Base-by-base conservation (phyloP, 2,797 vertebrate genomes). In the Mus minutoides region DNA sequence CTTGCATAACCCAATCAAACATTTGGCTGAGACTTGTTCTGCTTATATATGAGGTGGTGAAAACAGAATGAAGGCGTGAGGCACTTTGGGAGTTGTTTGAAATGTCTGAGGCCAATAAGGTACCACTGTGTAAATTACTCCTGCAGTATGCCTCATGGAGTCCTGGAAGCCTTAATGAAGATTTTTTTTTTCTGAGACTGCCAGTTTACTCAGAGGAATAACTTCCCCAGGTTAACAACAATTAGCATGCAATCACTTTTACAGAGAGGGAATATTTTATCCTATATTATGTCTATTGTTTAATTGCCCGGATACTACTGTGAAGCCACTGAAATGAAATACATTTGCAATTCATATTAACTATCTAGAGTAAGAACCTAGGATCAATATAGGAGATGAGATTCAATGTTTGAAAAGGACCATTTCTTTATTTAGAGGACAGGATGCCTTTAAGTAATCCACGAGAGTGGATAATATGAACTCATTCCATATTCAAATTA, bases 31-130 rank as follows among this genome's bases (percentile, higher is more conserved):
- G 69, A 49, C 93, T 92, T 92, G 60, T 93, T 96, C 93, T 94
- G 91, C 60, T 94, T 94, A 22, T 79, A 97, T 91, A 94, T 64
- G 88, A 95, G 82, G 82, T 94, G 94, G 96, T 96, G 89, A 97
- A 97, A 97, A 96, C 52, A 79, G 95, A 96, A 96, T 89, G 75
- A 96, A 37, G 84, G 24, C 95, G 52, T 88, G 91, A 97, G 83
- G 83, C 29, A 94, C 94, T 96, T 79, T 76, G 94, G 91, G 94
- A 96, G 75, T 96, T 91, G 62, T 89, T 95, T 96, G 29, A 91
- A 87, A 95, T 96, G 95, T 96, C 95, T 95, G 97, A 96, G 83
- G 60, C 90, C 91, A 92, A 87, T 92, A 91, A 78, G 78, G 82
- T 71, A 58, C 67, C 24, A 19, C 78, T 95, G 73, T 83, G 62